Evolutionary conservation across 2,888 invertebrate genomes (phyloP).

Genomic region (Aphidius colemani): DNA sequence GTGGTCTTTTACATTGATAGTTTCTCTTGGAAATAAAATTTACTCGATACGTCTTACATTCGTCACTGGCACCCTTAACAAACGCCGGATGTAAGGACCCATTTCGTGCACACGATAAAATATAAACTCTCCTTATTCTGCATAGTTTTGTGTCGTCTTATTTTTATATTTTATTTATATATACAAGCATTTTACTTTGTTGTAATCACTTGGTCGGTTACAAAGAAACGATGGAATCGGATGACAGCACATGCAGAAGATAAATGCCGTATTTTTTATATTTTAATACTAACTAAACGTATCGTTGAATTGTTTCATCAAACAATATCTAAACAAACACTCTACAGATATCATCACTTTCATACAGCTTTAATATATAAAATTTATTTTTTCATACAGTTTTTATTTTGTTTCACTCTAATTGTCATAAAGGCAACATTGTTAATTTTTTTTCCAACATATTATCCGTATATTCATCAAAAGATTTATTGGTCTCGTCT

Average conservation of each 20-base stretch:
- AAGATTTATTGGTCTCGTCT: no score
- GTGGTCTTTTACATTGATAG: not conserved
- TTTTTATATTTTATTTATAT: slow-evolving; percentile 11
- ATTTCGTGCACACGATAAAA: slow-evolving; percentile 25
- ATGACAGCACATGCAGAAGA: slow-evolving; percentile 21
- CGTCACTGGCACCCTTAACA: slow-evolving; percentile 24
- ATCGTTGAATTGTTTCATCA: slow-evolving; percentile 18
- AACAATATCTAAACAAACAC: not conserved
- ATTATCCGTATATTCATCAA: no score
- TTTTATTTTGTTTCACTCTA: no score
- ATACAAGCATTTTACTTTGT: not conserved
- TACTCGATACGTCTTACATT: slow-evolving; percentile 12
- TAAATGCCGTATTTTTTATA: not conserved
- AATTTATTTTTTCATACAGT: no score
- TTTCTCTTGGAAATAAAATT: slow-evolving; percentile 27
- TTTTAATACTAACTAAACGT: slow-evolving; percentile 13
- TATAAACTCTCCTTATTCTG: not conserved
- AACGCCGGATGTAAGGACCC: slow-evolving; percentile 31
- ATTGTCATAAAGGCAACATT: no score
- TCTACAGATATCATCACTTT: no score
- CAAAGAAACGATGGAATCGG: slow-evolving; percentile 35
- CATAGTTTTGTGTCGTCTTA: slow-evolving; percentile 15
- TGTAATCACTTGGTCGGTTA: slow-evolving; percentile 15
- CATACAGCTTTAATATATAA: no score
- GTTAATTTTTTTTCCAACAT: no score